A percentile compares a stretch with the other conserved stretches of the same genome.
These are phyloP conservation scores for Ctena decussata DNA, from an alignment of 2,888 invertebrate species.

Conservation along the genomic window DNA sequence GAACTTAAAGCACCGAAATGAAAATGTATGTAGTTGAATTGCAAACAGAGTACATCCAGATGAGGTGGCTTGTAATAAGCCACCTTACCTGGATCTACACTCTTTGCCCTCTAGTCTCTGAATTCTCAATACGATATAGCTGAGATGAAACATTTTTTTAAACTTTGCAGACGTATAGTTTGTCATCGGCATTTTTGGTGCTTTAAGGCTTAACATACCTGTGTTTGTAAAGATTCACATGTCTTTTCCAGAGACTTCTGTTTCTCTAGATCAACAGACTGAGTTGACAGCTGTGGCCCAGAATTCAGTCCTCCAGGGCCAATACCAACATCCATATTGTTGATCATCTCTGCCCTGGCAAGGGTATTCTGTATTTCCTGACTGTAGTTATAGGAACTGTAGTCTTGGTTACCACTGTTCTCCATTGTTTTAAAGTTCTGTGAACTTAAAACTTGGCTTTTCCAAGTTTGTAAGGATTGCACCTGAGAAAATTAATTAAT, in stretches of 20 bases:
- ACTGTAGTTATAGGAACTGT: constrained; percentile 72
- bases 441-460: constrained; percentile 74
- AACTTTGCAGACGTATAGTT: too few species aligned
- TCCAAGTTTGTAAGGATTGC: constrained; percentile 80
- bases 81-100: neutral
- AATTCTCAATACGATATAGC: too few species aligned
- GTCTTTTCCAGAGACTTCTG: constrained; percentile 80
- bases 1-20: too few species aligned
- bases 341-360: constrained; percentile 68
- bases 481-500: too few species aligned
- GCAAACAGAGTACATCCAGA: neutral
- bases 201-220: too few species aligned
- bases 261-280: constrained; percentile 66
- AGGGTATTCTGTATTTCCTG: constrained; percentile 73
- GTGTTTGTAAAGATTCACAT: constrained; percentile 81
- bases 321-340: constrained; percentile 48
- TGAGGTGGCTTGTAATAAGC: neutral
- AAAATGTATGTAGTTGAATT: too few species aligned
- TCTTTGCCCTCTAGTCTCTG: neutral
- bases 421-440: constrained; percentile 68
- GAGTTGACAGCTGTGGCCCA: constrained; percentile 14
- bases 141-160: too few species aligned
- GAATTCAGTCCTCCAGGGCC: constrained; percentile 37
- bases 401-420: constrained; percentile 66
- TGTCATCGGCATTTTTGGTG: too few species aligned